Evolutionary conservation across 2,797 vertebrate genomes (phyloP).

Genomic region (Hypotaenidia okinawae): DNA sequence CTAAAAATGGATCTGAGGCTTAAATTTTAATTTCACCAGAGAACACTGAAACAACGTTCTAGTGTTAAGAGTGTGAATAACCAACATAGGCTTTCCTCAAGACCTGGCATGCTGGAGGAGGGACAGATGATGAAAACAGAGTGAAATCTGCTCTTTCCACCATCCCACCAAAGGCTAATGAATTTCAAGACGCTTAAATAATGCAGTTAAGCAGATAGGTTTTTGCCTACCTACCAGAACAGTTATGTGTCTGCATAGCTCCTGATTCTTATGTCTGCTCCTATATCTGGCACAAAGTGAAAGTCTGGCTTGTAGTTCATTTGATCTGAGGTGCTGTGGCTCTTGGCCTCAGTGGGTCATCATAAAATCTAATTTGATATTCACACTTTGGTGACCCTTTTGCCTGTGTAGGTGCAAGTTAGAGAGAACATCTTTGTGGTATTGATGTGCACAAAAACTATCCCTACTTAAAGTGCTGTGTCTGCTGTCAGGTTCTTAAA

Average conservation of each 20-base stretch:
- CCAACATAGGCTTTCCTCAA: neutral
- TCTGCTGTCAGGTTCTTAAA: neutral
- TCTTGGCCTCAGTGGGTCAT: neutral
- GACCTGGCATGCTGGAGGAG: neutral
- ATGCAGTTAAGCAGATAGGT: neutral
- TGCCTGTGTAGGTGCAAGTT: neutral
- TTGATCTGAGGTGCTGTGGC: neutral
- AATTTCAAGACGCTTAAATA: neutral
- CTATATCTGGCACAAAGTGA: neutral
- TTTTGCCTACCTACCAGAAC: neutral
- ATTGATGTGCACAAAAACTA: neutral
- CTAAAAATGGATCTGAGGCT: neutral
- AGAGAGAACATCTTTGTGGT: neutral
- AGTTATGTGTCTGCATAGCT: neutral
- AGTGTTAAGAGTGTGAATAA: neutral
- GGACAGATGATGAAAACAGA: neutral
- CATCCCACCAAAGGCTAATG: neutral
- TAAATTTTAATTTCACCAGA: neutral
- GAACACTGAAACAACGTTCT: neutral
- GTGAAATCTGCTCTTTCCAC: neutral
- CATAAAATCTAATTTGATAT: neutral
- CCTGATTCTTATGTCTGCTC: neutral
- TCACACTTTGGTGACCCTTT: neutral
- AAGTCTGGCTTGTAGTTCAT: neutral
- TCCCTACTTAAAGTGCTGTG: neutral